Evolutionary conservation across 2,888 invertebrate species (phyloP).

Genomic region (Scotopteryx bipunctaria): DNA sequence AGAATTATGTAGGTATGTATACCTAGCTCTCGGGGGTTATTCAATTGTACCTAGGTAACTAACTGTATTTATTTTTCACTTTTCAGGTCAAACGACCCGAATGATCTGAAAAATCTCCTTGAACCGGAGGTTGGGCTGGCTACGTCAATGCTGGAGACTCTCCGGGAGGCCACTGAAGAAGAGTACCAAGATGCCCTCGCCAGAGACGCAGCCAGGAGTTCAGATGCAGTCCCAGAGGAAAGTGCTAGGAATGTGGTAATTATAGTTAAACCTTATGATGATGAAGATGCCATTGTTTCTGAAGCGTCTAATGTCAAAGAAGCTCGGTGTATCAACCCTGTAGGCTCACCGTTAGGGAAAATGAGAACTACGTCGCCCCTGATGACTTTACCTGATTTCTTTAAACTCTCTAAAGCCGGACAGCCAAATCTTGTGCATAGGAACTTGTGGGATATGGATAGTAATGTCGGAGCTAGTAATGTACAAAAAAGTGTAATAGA

Average conservation of each 20-base stretch:
- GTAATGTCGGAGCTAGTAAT: slow-evolving; percentile 53
- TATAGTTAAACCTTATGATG: slow-evolving; percentile 49
- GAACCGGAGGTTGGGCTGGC: slow-evolving; percentile 74
- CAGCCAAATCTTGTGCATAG: slow-evolving; percentile 36
- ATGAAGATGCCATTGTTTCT: slow-evolving; percentile 41
- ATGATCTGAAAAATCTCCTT: slow-evolving; percentile 62
- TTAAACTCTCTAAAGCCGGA: slow-evolving; percentile 42
- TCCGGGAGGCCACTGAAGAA: slow-evolving; percentile 69
- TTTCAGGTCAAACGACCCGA: slow-evolving; percentile 50
- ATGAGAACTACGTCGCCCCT: slow-evolving; percentile 34
- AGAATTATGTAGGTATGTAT: too few species aligned
- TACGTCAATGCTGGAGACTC: slow-evolving; percentile 68
- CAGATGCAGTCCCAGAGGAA: slow-evolving; percentile 49
- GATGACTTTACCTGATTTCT: slow-evolving; percentile 43
- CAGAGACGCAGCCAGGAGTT: slow-evolving; percentile 62
- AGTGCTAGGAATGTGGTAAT: slow-evolving; percentile 57
- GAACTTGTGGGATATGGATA: slow-evolving; percentile 55
- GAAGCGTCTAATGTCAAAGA: slow-evolving; percentile 61
- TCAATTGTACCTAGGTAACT: too few species aligned
- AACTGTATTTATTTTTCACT: slow-evolving; percentile 8
- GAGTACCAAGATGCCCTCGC: slow-evolving; percentile 69
- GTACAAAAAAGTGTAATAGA: slow-evolving; percentile 46
- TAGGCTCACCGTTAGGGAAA: slow-evolving; percentile 37
- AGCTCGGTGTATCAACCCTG: slow-evolving; percentile 51
- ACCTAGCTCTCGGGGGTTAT: too few species aligned